Evolutionary conservation across 2,113 vertebrate species (phyloP).

Genomic region (Tamias sibiricus): DNA sequence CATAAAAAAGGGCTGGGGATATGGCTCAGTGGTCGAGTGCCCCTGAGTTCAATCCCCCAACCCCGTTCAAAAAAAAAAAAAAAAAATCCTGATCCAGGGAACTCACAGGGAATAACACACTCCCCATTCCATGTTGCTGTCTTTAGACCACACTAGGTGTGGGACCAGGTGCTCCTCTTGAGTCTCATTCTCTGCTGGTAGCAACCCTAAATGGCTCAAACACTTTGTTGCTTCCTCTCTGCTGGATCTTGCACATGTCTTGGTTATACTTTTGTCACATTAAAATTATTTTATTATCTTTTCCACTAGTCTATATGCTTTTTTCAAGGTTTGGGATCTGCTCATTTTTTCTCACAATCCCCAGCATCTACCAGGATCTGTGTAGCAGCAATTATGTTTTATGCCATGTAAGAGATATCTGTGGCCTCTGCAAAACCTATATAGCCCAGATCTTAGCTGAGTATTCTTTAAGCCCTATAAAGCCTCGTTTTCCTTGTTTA

Average conservation of each 20-base stretch:
- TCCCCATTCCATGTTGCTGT: not conserved
- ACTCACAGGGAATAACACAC: not conserved
- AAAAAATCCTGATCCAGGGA: not conserved
- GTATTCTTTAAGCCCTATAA: not conserved
- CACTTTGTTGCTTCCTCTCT: not conserved
- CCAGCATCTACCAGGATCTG: not conserved
- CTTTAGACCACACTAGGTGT: not conserved
- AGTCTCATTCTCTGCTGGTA: not conserved
- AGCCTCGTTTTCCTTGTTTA: not conserved
- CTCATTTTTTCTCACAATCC: not conserved
- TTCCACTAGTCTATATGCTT: not conserved
- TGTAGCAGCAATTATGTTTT: not conserved
- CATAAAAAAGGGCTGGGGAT: too few relatives aligned
- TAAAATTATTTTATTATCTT: not conserved
- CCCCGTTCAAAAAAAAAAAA: too few relatives aligned
- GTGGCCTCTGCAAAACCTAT: not conserved
- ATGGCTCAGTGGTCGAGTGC: too few relatives aligned
- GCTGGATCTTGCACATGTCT: not conserved
- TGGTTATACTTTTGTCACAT: too few relatives aligned
- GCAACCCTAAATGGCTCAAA: not conserved
- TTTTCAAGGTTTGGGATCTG: not conserved
- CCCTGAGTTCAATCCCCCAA: too few relatives aligned
- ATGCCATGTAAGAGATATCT: not conserved
- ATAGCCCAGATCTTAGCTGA: not conserved
- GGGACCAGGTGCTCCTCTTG: accelerated